Conservation (phyloP, 1,140 invertebrate genomes). For the Leguminivora glycinivorella region DNA sequence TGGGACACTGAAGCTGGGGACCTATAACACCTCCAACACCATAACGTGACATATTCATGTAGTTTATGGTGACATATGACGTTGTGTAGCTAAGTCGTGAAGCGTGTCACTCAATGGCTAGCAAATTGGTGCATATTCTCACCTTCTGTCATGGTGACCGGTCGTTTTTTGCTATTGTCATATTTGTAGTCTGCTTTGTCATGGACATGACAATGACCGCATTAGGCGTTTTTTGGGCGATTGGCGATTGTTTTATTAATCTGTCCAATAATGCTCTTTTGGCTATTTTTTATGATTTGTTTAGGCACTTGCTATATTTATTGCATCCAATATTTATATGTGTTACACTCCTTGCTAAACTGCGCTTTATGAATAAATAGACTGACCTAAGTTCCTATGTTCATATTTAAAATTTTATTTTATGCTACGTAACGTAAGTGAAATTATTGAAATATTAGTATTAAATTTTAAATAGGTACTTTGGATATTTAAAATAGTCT, state of each 20-base stretch:
- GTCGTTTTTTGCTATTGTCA: conserved; percentile 43
- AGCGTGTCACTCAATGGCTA: conserved; percentile 50
- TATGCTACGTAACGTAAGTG: no score
- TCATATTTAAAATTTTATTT: no score
- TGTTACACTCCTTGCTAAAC: background rate
- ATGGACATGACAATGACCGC: conserved; percentile 46
- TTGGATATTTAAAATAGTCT: no score
- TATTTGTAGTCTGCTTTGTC: conserved; percentile 38
- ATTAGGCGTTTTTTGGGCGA: conserved; percentile 40
- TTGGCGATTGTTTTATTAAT: conserved; percentile 28
- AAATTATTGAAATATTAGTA: no score
- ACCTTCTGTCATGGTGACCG: conserved; percentile 64
- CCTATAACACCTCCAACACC: background rate
- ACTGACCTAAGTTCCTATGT: no score
- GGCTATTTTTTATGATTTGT: background rate
- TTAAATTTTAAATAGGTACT: no score
- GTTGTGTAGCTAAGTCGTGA: background rate
- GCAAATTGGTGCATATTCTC: conserved; percentile 70
- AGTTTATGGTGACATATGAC: background rate
- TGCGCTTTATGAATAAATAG: background rate
- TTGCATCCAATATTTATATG: background rate
- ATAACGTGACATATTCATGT: background rate
- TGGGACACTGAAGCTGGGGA: conserved; percentile 29
- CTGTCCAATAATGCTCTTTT: conserved; percentile 1
- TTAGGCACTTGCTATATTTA: background rate